These are phyloP conservation scores for Aeoliscus strigatus DNA, from an alignment of 2,797 vertebrate genomes.

Conservation along the genomic window DNA sequence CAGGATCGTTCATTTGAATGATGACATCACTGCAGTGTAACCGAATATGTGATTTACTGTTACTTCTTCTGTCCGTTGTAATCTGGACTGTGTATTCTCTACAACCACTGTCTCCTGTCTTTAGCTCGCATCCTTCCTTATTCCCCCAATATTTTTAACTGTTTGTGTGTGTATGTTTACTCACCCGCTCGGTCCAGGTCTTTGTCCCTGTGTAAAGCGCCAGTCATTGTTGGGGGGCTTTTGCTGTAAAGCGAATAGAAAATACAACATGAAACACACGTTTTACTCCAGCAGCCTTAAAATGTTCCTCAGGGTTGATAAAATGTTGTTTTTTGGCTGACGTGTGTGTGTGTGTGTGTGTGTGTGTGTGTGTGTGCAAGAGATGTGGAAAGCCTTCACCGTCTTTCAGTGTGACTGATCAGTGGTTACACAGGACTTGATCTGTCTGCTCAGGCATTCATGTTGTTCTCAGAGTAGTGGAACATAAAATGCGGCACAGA, in stretches of 20 bases:
- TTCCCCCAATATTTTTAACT: no score
- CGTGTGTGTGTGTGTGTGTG: constrained; percentile 17
- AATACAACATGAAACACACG: constrained; percentile 40
- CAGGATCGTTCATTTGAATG: no score
- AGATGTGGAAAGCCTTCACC: no score
- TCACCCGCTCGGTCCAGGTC: constrained; percentile 97
- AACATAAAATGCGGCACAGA: no score
- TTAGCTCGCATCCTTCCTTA: constrained; percentile 14
- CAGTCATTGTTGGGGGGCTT: constrained; percentile 97
- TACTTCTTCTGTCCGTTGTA: no score
- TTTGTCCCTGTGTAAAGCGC: constrained; percentile 96
- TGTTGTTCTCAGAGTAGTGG: constrained; percentile 35
- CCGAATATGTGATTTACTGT: no score
- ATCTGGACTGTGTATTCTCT: no score
- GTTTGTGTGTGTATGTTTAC: constrained; percentile 57
- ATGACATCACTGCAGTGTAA: no score
- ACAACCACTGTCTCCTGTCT: no score
- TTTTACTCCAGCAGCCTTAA: constrained; percentile 12
- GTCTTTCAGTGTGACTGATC: constrained; percentile 21
- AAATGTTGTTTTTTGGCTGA: constrained; percentile 10
- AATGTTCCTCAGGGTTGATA: not conserved
- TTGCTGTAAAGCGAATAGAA: constrained; percentile 81
- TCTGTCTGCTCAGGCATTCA: constrained; percentile 26
- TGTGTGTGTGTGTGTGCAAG: constrained; percentile 15
- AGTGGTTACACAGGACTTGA: no score